A percentile compares a stretch with the other conserved stretches of the same genome.
Evolutionary conservation across 2,888 invertebrate genomes (phyloP).

Genomic region (Eueremaeus valkanovi): DNA sequence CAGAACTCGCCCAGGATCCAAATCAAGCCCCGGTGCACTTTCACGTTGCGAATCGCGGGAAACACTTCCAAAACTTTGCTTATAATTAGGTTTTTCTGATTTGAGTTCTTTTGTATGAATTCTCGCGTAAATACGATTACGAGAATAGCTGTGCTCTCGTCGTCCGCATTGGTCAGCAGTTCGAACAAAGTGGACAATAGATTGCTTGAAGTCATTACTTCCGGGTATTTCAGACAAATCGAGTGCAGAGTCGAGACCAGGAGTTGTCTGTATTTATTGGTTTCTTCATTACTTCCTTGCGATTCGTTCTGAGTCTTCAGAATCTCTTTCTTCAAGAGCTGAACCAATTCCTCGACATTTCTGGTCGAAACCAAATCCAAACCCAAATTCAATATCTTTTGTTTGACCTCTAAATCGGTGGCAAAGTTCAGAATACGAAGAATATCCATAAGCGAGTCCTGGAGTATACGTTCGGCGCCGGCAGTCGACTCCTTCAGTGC

Average conservation of each 20-base stretch:
- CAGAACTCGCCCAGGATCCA: constrained; percentile 99
- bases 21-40: constrained; percentile 82
- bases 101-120: constrained; percentile 88
- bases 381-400: constrained; percentile 74
- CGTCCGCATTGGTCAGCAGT: constrained; percentile 57
- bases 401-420: constrained; percentile 89
- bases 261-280: constrained; percentile 89
- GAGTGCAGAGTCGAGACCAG: constrained; percentile 90
- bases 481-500: constrained; percentile 73
- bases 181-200: constrained; percentile 40
- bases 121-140: constrained; percentile 91
- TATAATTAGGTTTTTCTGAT: constrained; percentile 73
- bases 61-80: constrained; percentile 75
- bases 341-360: constrained; percentile 91
- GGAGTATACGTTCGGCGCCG: constrained; percentile 75
- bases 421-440: constrained; percentile 77
- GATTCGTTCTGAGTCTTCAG: constrained; percentile 76
- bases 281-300: constrained; percentile 69
- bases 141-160: constrained; percentile 78
- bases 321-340: constrained; percentile 86
- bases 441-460: constrained; percentile 94
- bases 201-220: constrained; percentile 50
- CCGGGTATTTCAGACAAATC: constrained; percentile 73
- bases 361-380: constrained; percentile 85
- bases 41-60: constrained; percentile 63